A percentile compares a stretch with the other conserved stretches of the same genome.
Evolutionary conservation across 2,888 invertebrate species (phyloP).

Genomic region (Tinea semifulvella): DNA sequence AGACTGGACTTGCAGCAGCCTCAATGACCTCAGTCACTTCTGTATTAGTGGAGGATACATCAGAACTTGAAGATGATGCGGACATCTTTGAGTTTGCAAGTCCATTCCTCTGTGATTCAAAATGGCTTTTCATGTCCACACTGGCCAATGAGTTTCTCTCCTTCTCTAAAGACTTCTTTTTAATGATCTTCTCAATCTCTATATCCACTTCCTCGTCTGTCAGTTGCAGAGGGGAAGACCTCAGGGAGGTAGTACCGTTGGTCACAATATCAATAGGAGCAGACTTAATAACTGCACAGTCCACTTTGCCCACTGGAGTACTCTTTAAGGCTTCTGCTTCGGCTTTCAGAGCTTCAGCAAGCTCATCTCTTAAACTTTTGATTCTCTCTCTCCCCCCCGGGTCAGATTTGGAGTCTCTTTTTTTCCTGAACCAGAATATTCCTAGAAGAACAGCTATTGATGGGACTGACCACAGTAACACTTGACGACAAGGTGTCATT

Average conservation of each 20-base stretch:
- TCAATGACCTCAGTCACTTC: neutral
- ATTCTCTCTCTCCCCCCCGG: slow-evolving; percentile 70
- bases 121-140: slow-evolving; percentile 19
- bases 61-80: neutral
- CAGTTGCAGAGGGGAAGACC: slow-evolving; percentile 66
- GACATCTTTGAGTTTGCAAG: neutral
- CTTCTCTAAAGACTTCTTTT: slow-evolving; percentile 60
- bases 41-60: neutral
- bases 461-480: slow-evolving; percentile 82
- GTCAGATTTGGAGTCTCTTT: slow-evolving; percentile 79
- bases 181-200: slow-evolving; percentile 72
- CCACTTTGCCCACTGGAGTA: slow-evolving; percentile 53
- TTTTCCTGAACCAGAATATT: slow-evolving; percentile 85
- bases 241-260: slow-evolving; percentile 57
- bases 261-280: slow-evolving; percentile 74
- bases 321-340: slow-evolving; percentile 44
- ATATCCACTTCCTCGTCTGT: slow-evolving; percentile 75
- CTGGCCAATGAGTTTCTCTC: slow-evolving; percentile 33
- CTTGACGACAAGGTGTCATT: slow-evolving; percentile 82
- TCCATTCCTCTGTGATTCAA: neutral
- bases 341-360: slow-evolving; percentile 53
- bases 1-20: neutral
- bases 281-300: slow-evolving; percentile 64
- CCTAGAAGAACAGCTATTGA: slow-evolving; percentile 82
- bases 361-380: slow-evolving; percentile 56